phyloP scores from a whole-genome alignment of 1,140 invertebrate species.

The Magallana angulata region DNA sequence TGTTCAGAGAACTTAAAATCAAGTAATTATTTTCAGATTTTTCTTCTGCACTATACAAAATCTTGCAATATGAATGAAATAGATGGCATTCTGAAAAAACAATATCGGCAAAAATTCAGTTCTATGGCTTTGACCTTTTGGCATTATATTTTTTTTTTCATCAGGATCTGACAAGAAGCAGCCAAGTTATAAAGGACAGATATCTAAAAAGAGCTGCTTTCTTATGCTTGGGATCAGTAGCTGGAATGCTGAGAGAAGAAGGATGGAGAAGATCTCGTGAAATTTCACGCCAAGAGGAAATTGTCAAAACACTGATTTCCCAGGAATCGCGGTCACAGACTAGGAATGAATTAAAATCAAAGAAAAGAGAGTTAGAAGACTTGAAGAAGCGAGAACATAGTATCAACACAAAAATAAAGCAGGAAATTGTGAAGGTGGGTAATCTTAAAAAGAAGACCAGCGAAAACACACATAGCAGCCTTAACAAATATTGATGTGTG shows the following conservation, averaged over 20 bases:
- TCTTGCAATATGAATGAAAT: too few species aligned
- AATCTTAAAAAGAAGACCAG: too few species aligned
- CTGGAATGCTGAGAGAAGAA: constrained; percentile 34
- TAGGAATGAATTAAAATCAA: constrained; percentile 30
- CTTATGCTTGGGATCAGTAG: constrained; percentile 48
- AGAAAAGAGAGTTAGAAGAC: constrained; percentile 15
- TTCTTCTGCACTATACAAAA: too few species aligned
- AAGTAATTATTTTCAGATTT: background rate
- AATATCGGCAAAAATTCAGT: too few species aligned
- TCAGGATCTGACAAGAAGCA: constrained; percentile 43
- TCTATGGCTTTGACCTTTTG: too few species aligned
- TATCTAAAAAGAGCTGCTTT: constrained; percentile 35
- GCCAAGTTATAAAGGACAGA: constrained; percentile 1
- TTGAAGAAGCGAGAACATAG: constrained; percentile 19
- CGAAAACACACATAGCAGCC: too few species aligned
- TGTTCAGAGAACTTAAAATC: background rate
- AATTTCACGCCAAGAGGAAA: constrained; percentile 18
- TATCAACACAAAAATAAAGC: constrained; percentile 39
- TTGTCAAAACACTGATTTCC: constrained; percentile 12
- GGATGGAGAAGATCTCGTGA: background rate
- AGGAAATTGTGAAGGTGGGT: constrained; percentile 49
- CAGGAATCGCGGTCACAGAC: constrained; percentile 19
- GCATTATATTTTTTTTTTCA: background rate
- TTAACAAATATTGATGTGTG: too few species aligned
- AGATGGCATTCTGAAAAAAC: too few species aligned